A percentile compares a stretch with the other conserved stretches of the same genome.
Conservation (phyloP, 2,797 vertebrate genomes). For the Eremophila alpestris region DNA sequence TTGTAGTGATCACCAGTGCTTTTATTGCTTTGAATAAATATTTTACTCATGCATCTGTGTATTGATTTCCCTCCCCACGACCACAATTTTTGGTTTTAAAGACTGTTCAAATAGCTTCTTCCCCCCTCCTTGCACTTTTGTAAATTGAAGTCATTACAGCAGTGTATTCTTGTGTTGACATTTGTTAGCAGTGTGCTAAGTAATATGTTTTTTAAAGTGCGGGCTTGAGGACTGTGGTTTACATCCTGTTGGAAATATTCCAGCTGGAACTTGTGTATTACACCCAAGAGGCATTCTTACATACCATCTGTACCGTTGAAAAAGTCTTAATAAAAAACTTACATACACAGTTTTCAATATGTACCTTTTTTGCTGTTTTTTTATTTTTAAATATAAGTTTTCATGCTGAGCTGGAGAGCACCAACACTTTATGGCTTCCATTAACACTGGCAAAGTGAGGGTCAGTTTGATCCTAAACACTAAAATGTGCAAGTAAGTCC, state of each 20-base stretch:
- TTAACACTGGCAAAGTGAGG: constrained; percentile 14
- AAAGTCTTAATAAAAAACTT: constrained; percentile 53
- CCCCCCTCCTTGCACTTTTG: background rate
- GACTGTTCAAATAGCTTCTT: background rate
- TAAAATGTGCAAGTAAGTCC: constrained; percentile 16
- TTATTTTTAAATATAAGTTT: background rate
- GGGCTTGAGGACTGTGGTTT: constrained; percentile 55
- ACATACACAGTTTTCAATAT: constrained; percentile 32
- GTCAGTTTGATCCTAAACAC: constrained; percentile 17
- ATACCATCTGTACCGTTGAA: constrained; percentile 58
- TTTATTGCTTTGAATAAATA: constrained; percentile 68
- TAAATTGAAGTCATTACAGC: constrained; percentile 43
- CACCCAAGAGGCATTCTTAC: constrained; percentile 57
- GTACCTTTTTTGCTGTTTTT: background rate
- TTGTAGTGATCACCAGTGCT: constrained; percentile 10
- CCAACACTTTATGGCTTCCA: constrained; percentile 34
- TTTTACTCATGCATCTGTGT: constrained; percentile 23
- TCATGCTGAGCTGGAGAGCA: constrained; percentile 12
- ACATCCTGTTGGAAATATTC: constrained; percentile 73
- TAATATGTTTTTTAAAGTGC: constrained; percentile 69
- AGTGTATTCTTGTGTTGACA: constrained; percentile 66
- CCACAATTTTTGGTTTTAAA: background rate
- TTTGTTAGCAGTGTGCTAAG: constrained; percentile 73
- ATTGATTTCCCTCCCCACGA: background rate
- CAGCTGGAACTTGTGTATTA: constrained; percentile 54